A percentile compares a stretch with the other conserved stretches of the same genome.
These are phyloP conservation scores for Psettodes erumei DNA, from an alignment of 2,113 vertebrate genomes.

Conservation along the genomic window DNA sequence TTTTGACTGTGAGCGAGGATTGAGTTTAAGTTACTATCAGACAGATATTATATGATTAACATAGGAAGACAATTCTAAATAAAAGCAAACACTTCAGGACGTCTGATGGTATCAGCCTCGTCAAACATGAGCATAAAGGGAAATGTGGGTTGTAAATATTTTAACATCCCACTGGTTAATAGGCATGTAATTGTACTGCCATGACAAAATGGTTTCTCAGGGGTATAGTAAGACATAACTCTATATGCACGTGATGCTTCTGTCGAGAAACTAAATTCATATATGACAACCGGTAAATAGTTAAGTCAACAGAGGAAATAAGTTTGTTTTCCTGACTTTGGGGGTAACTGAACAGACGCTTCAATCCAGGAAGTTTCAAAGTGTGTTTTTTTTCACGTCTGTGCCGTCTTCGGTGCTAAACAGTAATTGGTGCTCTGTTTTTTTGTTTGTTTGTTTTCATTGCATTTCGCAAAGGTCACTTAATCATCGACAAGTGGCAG, in stretches of 20 bases:
- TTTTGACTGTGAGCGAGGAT: constrained; percentile 41
- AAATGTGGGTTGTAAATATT: constrained; percentile 46
- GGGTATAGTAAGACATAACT: constrained; percentile 3
- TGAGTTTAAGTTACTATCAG: constrained; percentile 50
- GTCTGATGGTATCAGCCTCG: constrained; percentile 30
- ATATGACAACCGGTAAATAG: constrained; percentile 1
- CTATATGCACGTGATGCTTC: not conserved
- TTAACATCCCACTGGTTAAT: constrained; percentile 34
- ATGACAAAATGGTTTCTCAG: constrained; percentile 23
- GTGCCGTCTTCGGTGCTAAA: not conserved
- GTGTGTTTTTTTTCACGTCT: not conserved
- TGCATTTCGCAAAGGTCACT: not conserved
- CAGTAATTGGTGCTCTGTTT: not conserved
- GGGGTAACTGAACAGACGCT: not conserved
- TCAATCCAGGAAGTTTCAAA: not conserved
- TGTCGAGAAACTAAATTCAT: constrained; percentile 12
- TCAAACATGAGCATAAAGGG: constrained; percentile 27
- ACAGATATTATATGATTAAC: constrained; percentile 55
- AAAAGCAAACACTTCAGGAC: constrained; percentile 50
- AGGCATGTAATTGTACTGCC: constrained; percentile 28
- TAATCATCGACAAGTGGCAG: not conserved
- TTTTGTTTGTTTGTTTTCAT: not conserved
- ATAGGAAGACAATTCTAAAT: constrained; percentile 45
- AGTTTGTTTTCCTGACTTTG: not conserved
- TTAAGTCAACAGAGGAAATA: not conserved